These are phyloP conservation scores for Argyrosomus regius DNA, from an alignment of 2,797 vertebrate species.

Conservation along the genomic window DNA sequence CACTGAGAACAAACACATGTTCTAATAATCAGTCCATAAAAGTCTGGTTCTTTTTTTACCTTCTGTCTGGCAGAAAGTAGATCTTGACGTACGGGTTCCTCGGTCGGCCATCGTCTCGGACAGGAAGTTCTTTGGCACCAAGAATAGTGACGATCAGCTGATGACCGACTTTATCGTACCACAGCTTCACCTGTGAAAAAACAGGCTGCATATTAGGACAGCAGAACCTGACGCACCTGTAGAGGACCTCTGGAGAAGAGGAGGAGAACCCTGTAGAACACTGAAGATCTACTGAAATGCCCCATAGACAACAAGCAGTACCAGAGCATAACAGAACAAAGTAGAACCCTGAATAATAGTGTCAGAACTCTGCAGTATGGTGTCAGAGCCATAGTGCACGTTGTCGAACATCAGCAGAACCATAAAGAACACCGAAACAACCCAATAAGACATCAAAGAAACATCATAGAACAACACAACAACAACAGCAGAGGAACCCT, in stretches of 20 bases:
- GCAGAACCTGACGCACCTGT: neutral
- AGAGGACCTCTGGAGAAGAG: neutral
- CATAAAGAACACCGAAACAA: neutral
- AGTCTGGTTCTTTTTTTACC: constrained; percentile 79
- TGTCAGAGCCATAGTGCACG: neutral
- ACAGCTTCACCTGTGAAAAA: constrained; percentile 92
- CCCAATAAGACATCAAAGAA: neutral
- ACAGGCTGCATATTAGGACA: neutral
- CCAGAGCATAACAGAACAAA: neutral
- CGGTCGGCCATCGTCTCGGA: constrained; percentile 93
- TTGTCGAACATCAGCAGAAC: neutral
- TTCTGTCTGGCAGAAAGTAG: constrained; percentile 97
- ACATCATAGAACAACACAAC: neutral
- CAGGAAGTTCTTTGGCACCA: constrained; percentile 95
- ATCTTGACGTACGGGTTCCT: constrained; percentile 97
- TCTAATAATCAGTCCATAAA: neutral
- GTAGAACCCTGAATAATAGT: neutral
- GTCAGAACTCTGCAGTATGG: no score
- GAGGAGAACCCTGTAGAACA: neutral
- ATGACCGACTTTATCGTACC: constrained; percentile 95
- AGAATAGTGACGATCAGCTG: constrained; percentile 96
- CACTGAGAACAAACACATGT: neutral
- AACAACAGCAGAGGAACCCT: neutral
- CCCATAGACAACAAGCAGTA: neutral
- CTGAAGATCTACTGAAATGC: neutral